Conservation (phyloP, 2,888 invertebrate genomes). For the Arctia plantaginis region DNA sequence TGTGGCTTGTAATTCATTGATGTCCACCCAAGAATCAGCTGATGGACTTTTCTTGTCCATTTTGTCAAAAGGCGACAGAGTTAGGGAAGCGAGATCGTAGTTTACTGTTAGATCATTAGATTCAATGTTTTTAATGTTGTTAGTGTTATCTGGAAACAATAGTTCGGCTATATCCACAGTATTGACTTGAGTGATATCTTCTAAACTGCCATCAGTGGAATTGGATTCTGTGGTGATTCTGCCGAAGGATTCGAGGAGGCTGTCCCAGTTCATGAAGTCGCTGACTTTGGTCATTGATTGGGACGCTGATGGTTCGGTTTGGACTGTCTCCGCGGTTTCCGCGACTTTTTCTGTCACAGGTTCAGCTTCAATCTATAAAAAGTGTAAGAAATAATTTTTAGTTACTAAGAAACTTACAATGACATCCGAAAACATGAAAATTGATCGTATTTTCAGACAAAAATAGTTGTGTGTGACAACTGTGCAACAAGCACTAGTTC, state of each 20-base stretch:
- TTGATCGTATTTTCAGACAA: neutral
- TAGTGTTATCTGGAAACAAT: slow-evolving; percentile 72
- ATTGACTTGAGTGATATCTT: slow-evolving; percentile 70
- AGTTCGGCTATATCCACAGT: slow-evolving; percentile 79
- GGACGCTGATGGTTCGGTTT: slow-evolving; percentile 24
- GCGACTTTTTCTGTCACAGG: slow-evolving; percentile 49
- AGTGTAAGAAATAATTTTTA: neutral
- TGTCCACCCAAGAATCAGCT: slow-evolving; percentile 66
- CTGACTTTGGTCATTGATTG: slow-evolving; percentile 48
- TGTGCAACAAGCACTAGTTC: neutral
- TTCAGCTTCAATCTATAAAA: slow-evolving; percentile 66
- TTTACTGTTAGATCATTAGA: slow-evolving; percentile 63
- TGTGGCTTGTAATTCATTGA: slow-evolving; percentile 63
- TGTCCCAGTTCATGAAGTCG: slow-evolving; percentile 80
- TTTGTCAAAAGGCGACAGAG: slow-evolving; percentile 68
- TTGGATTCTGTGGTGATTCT: slow-evolving; percentile 80
- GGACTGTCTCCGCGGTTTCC: slow-evolving; percentile 27
- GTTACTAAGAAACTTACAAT: neutral
- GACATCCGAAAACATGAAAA: neutral
- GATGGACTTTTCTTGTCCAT: slow-evolving; percentile 58
- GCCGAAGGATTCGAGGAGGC: slow-evolving; percentile 80
- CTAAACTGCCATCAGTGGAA: slow-evolving; percentile 76
- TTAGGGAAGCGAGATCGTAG: slow-evolving; percentile 73
- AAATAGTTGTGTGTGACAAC: neutral
- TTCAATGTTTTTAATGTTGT: slow-evolving; percentile 64